These are phyloP conservation scores for Holocentrus rufus DNA, from an alignment of 2,797 vertebrate species.

Conservation along the genomic window DNA sequence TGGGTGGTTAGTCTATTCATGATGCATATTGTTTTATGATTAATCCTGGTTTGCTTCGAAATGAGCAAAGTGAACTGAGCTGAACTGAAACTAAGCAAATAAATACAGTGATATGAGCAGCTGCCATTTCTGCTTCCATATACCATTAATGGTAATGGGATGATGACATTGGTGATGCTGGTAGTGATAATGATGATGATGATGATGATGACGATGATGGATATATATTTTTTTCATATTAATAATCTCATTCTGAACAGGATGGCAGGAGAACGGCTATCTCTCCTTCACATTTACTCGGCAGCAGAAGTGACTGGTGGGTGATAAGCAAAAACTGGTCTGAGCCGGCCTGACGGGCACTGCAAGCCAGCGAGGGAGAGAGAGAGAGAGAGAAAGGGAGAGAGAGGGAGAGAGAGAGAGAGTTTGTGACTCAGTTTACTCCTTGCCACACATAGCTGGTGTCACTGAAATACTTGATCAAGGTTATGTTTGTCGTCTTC, in stretches of 20 bases:
- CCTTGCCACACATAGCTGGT: constrained; percentile 38
- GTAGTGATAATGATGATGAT: neutral
- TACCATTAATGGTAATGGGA: neutral
- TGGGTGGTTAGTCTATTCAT: neutral
- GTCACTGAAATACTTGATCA: constrained; percentile 47
- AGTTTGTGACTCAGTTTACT: constrained; percentile 29
- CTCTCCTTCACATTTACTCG: constrained; percentile 26
- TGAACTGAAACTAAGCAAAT: neutral
- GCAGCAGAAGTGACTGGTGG: constrained; percentile 31
- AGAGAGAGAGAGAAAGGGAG: constrained; percentile 20
- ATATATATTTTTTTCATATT: neutral
- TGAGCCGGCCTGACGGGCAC: constrained; percentile 50
- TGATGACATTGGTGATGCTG: constrained; percentile 5
- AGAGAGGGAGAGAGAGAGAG: constrained; percentile 4
- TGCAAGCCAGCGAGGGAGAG: constrained; percentile 18
- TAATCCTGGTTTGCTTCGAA: neutral
- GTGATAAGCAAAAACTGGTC: constrained; percentile 70
- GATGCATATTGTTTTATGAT: neutral
- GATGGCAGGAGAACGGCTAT: constrained; percentile 17
- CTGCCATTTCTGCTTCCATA: too few relatives aligned
- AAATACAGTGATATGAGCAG: neutral
- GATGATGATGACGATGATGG: neutral
- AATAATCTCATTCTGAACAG: constrained; percentile 12
- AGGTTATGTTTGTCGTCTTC: constrained; percentile 33
- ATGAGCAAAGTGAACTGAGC: neutral